Evolutionary conservation across 2,113 vertebrate genomes (phyloP), one percentile per base, ranked within the genome.

Genomic region (Phylloscopus trochilus): DNA sequence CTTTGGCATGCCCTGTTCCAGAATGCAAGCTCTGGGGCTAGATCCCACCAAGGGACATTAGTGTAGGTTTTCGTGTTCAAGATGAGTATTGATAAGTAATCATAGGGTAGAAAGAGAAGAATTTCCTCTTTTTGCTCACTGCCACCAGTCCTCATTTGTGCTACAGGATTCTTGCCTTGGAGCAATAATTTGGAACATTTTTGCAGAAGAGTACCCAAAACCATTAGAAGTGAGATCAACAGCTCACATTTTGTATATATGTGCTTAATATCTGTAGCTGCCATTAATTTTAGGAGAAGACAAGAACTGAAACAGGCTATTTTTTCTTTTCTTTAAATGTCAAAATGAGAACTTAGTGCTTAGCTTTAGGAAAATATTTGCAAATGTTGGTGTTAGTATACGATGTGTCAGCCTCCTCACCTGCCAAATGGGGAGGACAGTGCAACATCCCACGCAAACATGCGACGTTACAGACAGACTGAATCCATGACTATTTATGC

Each of bases 301-400:
- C 1, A 5, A 72, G 41, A 79, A 90, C 66, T 53, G 53, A 91
- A 94, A 90, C 19, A n/a, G 62, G n/a, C 47, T 41, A 30, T 30
- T 73, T 52, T 79, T 73, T 73, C 37, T 81, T 81, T 77, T 31
- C 4, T 81, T 89, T 56, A 64, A 83, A 94, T 95, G 67, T 86
- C 85, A 92, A 94, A 86, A 74, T 90, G 88, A 90, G 63, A 92
- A 67, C 35, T 67, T 78, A 78, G 64, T 93, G 80, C 35, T 89
- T 83, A 93, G 52, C 39, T 96, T 89, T 64, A 94, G 73, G 79
- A 89, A 96, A 96, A 96, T 95, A 95, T 96, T 93, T 96, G 84
- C 91, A 83, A 96, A 97, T 95, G 89, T 95, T 95, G 87, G 58
- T 91, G 70, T 93, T 92, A 88, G 82, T 91, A 67, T 66, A 87